phyloP scores from a whole-genome alignment of 2,797 vertebrate genomes.

The Chrysolophus pictus region DNA sequence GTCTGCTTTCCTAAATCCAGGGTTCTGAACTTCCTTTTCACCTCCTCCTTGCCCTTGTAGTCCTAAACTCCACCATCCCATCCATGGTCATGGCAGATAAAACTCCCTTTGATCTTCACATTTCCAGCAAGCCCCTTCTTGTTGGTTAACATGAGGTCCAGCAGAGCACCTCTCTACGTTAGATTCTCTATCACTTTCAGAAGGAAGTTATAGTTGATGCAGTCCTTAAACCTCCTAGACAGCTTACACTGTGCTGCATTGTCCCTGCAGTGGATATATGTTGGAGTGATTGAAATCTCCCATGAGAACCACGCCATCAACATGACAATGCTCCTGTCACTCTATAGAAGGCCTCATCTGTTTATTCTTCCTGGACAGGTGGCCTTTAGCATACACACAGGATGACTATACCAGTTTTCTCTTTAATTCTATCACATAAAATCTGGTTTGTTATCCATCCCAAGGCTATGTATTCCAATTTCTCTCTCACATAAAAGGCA shows the following conservation, averaged over 20 bases:
- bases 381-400: background rate
- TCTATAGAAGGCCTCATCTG: background rate
- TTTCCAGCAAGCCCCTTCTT: background rate
- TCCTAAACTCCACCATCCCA: background rate
- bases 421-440: background rate
- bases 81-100: background rate
- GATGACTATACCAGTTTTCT: background rate
- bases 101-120: background rate
- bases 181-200: background rate
- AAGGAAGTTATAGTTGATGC: background rate
- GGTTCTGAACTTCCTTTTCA: background rate
- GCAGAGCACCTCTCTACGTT: background rate
- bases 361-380: background rate
- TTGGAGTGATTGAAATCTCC: background rate
- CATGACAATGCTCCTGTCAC: background rate
- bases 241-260: background rate
- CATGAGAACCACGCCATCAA: background rate
- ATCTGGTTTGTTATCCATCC: background rate
- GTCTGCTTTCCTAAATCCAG: background rate
- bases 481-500: background rate
- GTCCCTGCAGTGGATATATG: background rate
- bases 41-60: background rate
- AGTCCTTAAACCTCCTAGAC: background rate
- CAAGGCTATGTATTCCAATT: background rate
- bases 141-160: background rate